phyloP scores from a whole-genome alignment of 2,113 vertebrate species.

The Seriola dumerili region DNA sequence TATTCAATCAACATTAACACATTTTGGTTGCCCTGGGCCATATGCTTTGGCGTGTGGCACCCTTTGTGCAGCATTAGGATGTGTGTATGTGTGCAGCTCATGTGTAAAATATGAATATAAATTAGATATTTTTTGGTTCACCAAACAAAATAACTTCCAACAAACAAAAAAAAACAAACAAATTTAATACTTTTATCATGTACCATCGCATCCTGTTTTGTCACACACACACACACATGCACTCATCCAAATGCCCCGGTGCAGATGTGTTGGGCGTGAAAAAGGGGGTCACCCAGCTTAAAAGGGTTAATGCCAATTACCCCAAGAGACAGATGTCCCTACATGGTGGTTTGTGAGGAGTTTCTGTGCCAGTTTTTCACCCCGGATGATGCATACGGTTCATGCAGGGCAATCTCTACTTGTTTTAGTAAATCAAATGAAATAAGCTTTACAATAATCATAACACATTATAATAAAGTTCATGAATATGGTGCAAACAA shows the following conservation, averaged over 20 bases:
- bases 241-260: not conserved
- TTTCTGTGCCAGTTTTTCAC: conserved; percentile 66
- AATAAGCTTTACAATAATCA: conserved; percentile 28
- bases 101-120: not conserved
- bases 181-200: not conserved
- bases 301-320: conserved; percentile 80
- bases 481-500: no score
- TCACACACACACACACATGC: not conserved
- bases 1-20: conserved; percentile 80
- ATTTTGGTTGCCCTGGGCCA: conserved; percentile 47
- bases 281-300: conserved; percentile 62
- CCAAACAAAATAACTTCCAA: not conserved
- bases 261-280: conserved; percentile 60
- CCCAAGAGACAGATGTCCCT: conserved; percentile 62
- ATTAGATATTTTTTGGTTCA: not conserved
- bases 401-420: conserved; percentile 20
- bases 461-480: not conserved
- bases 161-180: not conserved
- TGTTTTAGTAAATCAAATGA: conserved; percentile 9
- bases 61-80: not conserved
- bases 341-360: conserved; percentile 27
- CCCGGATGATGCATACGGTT: conserved; percentile 15
- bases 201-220: not conserved
- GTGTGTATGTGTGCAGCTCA: not conserved
- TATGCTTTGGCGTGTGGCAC: conserved; percentile 62